Base-by-base conservation (phyloP, 2,888 invertebrate genomes). In the Dicycla oo region DNA sequence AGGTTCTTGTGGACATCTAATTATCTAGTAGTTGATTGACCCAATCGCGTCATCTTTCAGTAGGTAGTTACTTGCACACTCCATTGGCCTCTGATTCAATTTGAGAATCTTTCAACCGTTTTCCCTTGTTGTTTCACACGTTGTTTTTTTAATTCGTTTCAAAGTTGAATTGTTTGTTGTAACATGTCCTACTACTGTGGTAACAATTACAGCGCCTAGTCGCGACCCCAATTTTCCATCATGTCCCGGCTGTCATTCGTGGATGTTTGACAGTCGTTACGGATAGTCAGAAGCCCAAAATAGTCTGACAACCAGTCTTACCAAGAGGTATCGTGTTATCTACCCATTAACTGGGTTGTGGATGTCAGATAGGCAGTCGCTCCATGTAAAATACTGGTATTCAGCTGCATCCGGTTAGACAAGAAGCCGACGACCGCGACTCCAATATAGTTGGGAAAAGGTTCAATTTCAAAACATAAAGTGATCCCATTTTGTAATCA, bases 1-100 rank as follows among this genome's bases (percentile, higher is more conserved):
- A 40, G 18, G 62, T 57, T 57, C 54, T 62, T 57, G 11, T n/a
- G n/a, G n/a, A n/a, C 5, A 73, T 8, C 40, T 61, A 75, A 66
- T 38, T 26, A 57, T 18, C 34, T 30, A n/a, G n/a, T 15, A 77
- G 68, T 74, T 68, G 18, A 75, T 58, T 68, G 68, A 68, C 40
- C 51, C 47, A 45, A 71, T 66, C 51, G 26, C 58, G 54, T 54
- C 62, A 60, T 74, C 43, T 80, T 54, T 63, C 15, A 58, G 76
- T 51, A 38, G 3, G 2, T 30, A 30, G 4, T 30, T 30, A 49
- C 75, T 49, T 65, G 43, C 53, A 71, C 53, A 49, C 15, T 58
- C 49, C 58, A 56, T 58, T 80, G 53, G 2, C 30, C 30, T 49
- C 10, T 23, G 38, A 40, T 63, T 56, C 45, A 58, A 70, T 70